Conservation (phyloP, 2,888 invertebrate species). For the Gymnosoma rotundatum region DNA sequence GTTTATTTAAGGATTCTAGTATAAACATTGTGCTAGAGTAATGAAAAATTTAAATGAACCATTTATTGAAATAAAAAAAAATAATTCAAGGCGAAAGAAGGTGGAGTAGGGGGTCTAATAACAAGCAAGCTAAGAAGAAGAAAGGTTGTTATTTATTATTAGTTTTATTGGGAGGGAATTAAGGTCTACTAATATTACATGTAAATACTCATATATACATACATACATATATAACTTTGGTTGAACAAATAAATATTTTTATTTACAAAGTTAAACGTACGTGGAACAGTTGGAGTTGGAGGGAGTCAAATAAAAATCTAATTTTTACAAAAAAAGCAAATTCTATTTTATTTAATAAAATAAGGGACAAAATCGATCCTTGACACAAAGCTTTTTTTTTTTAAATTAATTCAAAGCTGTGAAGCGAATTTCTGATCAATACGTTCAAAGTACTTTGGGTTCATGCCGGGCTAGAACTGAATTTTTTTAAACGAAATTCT, state of each 20-base stretch:
- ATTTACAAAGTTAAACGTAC: not conserved
- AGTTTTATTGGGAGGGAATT: constrained; percentile 26
- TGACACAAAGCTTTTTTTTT: not conserved
- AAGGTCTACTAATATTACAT: constrained; percentile 18
- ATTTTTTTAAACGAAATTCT: constrained; percentile 9
- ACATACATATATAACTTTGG: constrained; percentile 13
- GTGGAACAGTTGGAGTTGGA: constrained; percentile 6
- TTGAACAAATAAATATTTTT: not conserved
- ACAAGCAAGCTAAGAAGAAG: constrained; percentile 37
- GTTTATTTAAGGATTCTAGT: constrained; percentile 65
- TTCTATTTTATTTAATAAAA: constrained; percentile 18
- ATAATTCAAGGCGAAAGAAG: constrained; percentile 53
- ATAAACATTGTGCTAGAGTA: constrained; percentile 77
- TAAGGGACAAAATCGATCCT: not conserved
- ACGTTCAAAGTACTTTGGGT: constrained; percentile 48
- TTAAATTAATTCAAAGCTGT: too few species aligned
- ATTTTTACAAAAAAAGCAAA: constrained; percentile 5
- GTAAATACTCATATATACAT: not conserved
- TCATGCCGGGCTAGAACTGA: not conserved
- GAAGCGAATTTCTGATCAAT: constrained; percentile 32
- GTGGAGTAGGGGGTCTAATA: constrained; percentile 59
- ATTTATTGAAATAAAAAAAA: constrained; percentile 72
- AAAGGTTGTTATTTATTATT: constrained; percentile 1
- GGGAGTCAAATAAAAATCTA: constrained; percentile 14
- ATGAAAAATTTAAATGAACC: constrained; percentile 81